Evolutionary conservation across 2,113 vertebrate genomes (phyloP).

Genomic region (Blennius ocellaris): DNA sequence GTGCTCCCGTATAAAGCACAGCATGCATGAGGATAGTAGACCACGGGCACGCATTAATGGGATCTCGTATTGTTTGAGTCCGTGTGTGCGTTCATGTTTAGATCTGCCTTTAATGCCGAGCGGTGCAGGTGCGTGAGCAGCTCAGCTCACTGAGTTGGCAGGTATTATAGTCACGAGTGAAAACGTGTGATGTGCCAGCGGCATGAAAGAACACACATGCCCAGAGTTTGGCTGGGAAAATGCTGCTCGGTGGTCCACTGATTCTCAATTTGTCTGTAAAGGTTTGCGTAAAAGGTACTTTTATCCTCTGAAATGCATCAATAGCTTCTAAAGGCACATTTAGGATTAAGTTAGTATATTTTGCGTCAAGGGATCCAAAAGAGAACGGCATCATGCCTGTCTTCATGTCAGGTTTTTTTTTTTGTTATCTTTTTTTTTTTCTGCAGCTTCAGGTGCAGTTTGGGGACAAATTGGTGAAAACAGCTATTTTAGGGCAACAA

Average conservation of each 20-base stretch:
- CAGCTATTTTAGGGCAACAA: conserved; percentile 35
- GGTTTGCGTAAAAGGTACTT: conserved; percentile 16
- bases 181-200: conserved; percentile 25
- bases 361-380: conserved; percentile 4
- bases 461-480: conserved; percentile 11
- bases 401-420: neutral
- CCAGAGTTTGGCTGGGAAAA: conserved; percentile 21
- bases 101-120: conserved; percentile 26
- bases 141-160: conserved; percentile 54
- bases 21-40: neutral
- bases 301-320: conserved; percentile 24
- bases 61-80: neutral
- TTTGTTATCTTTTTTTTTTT: conserved; percentile 13
- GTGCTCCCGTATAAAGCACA: neutral
- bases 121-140: conserved; percentile 14
- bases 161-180: conserved; percentile 53
- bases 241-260: conserved; percentile 9
- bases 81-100: neutral
- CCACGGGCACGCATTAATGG: neutral
- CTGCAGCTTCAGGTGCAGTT: neutral
- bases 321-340: conserved; percentile 38
- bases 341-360: conserved; percentile 12
- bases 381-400: conserved; percentile 1
- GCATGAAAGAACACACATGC: conserved; percentile 32
- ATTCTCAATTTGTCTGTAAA: conserved; percentile 36